Base-by-base conservation (phyloP, 2,888 invertebrate genomes). In the Andricus curvator region DNA sequence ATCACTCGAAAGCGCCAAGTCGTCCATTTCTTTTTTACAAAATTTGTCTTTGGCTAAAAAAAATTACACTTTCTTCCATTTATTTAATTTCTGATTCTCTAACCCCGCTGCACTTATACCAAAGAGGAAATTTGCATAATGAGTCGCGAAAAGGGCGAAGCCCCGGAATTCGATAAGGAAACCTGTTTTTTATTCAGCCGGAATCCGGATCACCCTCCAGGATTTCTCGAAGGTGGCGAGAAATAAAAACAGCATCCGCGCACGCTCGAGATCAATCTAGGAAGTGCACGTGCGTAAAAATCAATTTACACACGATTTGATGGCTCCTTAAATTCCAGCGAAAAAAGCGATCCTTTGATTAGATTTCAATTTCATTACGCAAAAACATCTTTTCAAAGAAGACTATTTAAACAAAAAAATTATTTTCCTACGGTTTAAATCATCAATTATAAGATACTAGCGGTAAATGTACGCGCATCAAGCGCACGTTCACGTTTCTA, bases 241-340 rank as follows among this genome's bases (percentile, higher is more conserved):
- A 83, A 81, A 85, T 83, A 81, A 85, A 85, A 84, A 85, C 84
- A 86, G 83, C 81, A 83, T 82, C 82, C 85, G 85, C 88, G 88
- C 86, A 87, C 65, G 79, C 86, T 86, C 86, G 84, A 79, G 84
- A 87, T 86, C 84, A 86, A 87, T 86, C 84, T 82, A 82, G 78
- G 82, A 77, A 78, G 84, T 83, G 82, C 84, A 86, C 81, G 84
- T 88, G 88, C 88, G 88, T 87, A 82, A 85, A 84, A 87, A 86
- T 82, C 84, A 85, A 86, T 86, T 81, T 84, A 33, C n/a, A 29
- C 70, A 48, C 51, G 70, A 51, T 33, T 74, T 51, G 9, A 51
- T 51, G 62, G 25, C 25, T 62, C 15, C 22, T 62, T 62, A 62
- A 62, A 62, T 62, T 62, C 62, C 4, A 62, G 15, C 15, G 25